Base-by-base conservation (phyloP, 2,113 vertebrate genomes). In the Columba janthina region DNA sequence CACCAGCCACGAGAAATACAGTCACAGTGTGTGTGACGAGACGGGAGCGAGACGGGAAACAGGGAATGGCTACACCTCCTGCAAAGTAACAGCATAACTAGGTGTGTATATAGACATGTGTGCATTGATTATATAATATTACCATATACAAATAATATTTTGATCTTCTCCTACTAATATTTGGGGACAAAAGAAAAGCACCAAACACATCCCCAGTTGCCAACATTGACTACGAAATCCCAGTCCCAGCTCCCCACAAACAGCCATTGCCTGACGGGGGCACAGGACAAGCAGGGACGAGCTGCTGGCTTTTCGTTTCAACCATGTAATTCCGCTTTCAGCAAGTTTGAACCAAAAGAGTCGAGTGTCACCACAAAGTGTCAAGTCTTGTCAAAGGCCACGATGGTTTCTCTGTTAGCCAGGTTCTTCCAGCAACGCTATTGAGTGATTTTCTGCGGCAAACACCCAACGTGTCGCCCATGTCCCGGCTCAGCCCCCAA, bases 41-140 rank as follows among this genome's bases (percentile, higher is more conserved):
- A 38, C 9, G 8, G 7, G 12, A 16, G 12, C 4, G 36, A 21
- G 29, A 9, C 0, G 81, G 53, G 22, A 3, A 21, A 0, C 14
- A 12, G 58, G 46, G 25, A 48, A 3, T 3, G 13, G 34, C 53
- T 24, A 42, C 6, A 10, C 7, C 34, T 12, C 4, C 34, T 38
- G 40, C 40, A 5, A 0, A 8, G 81, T 12, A 6, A 3, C 9
- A 21, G 44, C 4, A 8, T 9, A 10, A 2, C 17, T 26, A n/a
- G 69, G 11, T 11, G 24, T 11, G n/a, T 7, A 2, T 42, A 7
- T 9, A 16, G 36, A 74, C 0, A 1, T 0, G 5, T 32, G 4
- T 0, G 28, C 1, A 5, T n/a, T 17, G 22, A 1, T 65, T 65
- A 9, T 9, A 2, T 10, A 22, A 10, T 0, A 0, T 4, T 5